Evolutionary conservation across 2,797 vertebrate genomes (phyloP).

Genomic region (Leptatherina wallacei): DNA sequence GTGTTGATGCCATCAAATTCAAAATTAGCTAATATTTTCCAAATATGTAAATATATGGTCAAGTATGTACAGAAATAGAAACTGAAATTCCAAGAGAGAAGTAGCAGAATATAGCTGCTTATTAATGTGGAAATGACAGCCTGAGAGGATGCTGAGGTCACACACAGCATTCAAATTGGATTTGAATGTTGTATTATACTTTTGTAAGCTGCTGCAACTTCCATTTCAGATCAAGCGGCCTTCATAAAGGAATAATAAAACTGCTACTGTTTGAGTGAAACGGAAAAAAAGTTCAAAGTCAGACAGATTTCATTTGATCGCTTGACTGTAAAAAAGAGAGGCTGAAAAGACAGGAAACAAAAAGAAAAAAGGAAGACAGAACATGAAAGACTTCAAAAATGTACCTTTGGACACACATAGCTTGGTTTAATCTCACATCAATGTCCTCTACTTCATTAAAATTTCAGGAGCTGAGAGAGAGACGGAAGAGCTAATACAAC

Average conservation of each 20-base stretch:
- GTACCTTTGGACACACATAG: conserved; percentile 23
- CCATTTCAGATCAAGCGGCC: not conserved
- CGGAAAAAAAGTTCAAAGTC: conserved; percentile 58
- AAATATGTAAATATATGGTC: no score
- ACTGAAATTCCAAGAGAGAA: not conserved
- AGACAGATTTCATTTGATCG: conserved; percentile 42
- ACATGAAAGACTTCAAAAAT: conserved; percentile 26
- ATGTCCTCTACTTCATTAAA: conserved; percentile 47
- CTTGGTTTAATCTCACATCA: conserved; percentile 53
- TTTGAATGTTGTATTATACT: not conserved
- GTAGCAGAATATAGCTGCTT: conserved; percentile 1
- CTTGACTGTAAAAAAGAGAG: conserved; percentile 36
- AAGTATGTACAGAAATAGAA: not conserved
- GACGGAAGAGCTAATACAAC: conserved; percentile 36
- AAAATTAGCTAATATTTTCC: no score
- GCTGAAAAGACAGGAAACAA: conserved; percentile 4
- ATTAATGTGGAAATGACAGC: conserved; percentile 16
- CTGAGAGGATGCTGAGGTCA: not conserved
- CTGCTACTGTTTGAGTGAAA: conserved; percentile 8
- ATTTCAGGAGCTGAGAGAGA: conserved; percentile 40
- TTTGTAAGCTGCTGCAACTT: conserved; percentile 10
- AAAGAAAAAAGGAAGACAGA: conserved; percentile 9
- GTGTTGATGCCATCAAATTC: no score
- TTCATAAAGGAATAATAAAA: conserved; percentile 37
- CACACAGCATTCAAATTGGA: not conserved